A percentile compares a stretch with the other conserved stretches of the same genome.
Conservation (phyloP, 2,113 vertebrate species). For the Leptobrachium leishanense region DNA sequence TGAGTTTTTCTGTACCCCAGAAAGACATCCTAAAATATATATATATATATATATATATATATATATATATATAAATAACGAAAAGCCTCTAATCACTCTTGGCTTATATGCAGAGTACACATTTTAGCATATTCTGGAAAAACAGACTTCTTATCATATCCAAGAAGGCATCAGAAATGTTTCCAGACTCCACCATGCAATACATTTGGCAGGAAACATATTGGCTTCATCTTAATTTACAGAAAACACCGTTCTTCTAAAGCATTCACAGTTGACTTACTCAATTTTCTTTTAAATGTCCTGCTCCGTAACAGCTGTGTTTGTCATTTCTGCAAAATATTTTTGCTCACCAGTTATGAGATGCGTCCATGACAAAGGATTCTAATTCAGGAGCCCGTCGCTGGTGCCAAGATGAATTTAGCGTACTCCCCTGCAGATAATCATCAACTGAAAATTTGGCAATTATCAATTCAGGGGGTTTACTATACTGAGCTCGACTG, state of each 20-base stretch:
- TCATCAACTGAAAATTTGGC: too few species aligned
- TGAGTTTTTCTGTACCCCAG: conserved; percentile 24
- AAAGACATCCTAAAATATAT: conserved; percentile 30
- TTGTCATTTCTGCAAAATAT: background rate
- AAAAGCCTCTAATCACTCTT: conserved; percentile 31
- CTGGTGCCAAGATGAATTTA: too few species aligned
- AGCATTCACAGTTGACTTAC: conserved; percentile 66
- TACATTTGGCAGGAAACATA: conserved; percentile 53
- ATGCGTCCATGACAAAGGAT: background rate
- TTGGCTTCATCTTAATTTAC: conserved; percentile 59
- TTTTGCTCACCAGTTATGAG: background rate
- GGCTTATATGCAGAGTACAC: conserved; percentile 4
- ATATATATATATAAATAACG: background rate
- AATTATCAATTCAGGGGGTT: too few species aligned
- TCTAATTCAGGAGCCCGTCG: background rate
- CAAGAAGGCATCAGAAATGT: conserved; percentile 57
- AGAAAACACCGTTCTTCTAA: conserved; percentile 64
- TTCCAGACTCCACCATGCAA: conserved; percentile 54
- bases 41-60: conserved; percentile 15
- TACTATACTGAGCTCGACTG: too few species aligned
- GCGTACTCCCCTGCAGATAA: too few species aligned
- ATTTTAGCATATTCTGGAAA: background rate
- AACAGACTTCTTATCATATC: conserved; percentile 33
- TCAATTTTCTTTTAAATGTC: conserved; percentile 60
- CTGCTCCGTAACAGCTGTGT: conserved; percentile 59